phyloP scores from a whole-genome alignment of 2,797 vertebrate species.

The Pseudochirops cupreus region DNA sequence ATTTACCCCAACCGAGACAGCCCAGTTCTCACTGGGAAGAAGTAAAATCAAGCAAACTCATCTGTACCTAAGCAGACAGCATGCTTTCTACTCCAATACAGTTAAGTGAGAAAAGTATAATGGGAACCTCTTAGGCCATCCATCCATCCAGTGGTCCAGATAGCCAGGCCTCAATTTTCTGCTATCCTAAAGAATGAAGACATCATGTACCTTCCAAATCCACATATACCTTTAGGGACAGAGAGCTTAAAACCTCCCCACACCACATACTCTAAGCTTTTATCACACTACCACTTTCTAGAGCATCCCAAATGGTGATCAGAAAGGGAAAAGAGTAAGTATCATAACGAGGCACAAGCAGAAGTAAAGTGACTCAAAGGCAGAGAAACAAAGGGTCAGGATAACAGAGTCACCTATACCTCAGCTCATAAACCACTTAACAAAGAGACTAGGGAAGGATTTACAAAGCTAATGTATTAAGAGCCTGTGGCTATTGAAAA shows the following conservation, averaged over 20 bases:
- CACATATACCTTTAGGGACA: background rate
- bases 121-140: background rate
- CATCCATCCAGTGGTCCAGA: background rate
- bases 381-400: background rate
- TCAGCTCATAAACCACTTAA: background rate
- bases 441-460: background rate
- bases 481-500: background rate
- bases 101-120: constrained; percentile 7
- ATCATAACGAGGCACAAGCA: background rate
- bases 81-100: constrained; percentile 8
- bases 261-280: background rate
- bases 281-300: background rate
- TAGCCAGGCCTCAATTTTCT: constrained; percentile 16
- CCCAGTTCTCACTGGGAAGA: constrained; percentile 3
- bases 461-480: background rate
- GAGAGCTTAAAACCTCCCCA: constrained; percentile 1
- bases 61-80: constrained; percentile 11
- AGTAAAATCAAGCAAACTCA: constrained; percentile 14
- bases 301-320: background rate
- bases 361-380: constrained; percentile 1
- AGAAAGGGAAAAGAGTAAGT: background rate
- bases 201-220: background rate
- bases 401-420: background rate
- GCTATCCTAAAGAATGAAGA: constrained; percentile 33
- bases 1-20: background rate